These are phyloP conservation scores for Alectoris magna DNA, from an alignment of 2,797 vertebrate species.

Conservation along the genomic window DNA sequence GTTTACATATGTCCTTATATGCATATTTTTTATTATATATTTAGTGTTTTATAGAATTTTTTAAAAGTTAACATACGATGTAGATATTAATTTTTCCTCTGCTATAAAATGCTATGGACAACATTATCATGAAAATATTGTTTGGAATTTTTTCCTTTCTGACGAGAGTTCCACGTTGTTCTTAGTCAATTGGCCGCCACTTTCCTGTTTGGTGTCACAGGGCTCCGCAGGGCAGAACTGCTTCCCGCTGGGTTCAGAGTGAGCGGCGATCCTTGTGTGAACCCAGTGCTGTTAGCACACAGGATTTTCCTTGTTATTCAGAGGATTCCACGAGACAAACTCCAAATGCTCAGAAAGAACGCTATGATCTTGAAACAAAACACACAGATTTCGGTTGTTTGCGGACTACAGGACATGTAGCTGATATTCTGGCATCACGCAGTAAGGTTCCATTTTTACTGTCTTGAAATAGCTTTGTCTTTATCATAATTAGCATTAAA, in stretches of 20 bases:
- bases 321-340: not conserved
- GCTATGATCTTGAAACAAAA: not conserved
- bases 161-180: constrained; percentile 48
- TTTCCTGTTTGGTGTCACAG: constrained; percentile 17
- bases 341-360: not conserved
- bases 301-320: not conserved
- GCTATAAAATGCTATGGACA: constrained; percentile 79
- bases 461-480: constrained; percentile 32
- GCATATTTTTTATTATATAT: constrained; percentile 99
- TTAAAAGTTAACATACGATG: constrained; percentile 87
- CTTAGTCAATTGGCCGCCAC: constrained; percentile 35
- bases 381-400: not conserved
- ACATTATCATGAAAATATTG: constrained; percentile 69
- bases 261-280: not conserved
- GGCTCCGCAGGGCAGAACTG: constrained; percentile 11
- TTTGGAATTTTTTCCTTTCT: constrained; percentile 75
- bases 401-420: constrained; percentile 45
- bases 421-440: not conserved
- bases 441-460: constrained; percentile 28
- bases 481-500: not conserved
- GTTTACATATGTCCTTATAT: constrained; percentile 98
- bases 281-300: not conserved
- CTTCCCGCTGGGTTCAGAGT: not conserved
- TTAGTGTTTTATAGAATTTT: constrained; percentile 96
- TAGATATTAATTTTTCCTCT: constrained; percentile 84